A percentile compares a stretch with the other conserved stretches of the same genome.
phyloP scores from a whole-genome alignment of 2,797 vertebrate species.

The Diplodus sargus region DNA sequence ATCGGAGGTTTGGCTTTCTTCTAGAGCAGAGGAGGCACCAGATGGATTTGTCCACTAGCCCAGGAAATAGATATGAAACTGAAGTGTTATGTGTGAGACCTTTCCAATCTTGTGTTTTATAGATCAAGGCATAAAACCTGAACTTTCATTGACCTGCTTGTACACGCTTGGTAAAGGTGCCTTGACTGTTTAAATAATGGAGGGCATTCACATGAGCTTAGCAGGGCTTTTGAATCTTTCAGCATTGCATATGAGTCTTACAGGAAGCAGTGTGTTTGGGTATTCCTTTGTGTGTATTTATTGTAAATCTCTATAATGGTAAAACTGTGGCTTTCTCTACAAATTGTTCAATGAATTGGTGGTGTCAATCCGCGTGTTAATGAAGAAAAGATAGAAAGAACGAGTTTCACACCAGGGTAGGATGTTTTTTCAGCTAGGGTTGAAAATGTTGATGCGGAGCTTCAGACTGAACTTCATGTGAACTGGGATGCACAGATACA shows the following conservation, averaged over 20 bases:
- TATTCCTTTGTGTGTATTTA: neutral
- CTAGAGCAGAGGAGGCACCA: neutral
- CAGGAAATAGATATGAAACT: neutral
- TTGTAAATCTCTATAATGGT: too few relatives aligned
- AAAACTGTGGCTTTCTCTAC: too few relatives aligned
- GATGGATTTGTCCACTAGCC: neutral
- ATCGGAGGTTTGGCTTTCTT: neutral
- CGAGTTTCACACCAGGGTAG: neutral
- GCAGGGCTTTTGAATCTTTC: neutral
- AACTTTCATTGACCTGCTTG: neutral
- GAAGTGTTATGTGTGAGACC: neutral
- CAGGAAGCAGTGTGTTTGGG: neutral
- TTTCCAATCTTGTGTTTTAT: neutral
- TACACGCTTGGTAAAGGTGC: neutral
- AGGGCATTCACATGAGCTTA: neutral
- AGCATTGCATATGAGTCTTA: neutral
- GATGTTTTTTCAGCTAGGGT: neutral
- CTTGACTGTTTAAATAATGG: neutral
- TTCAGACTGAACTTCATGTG: neutral
- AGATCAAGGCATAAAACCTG: neutral
- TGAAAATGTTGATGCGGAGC: neutral
- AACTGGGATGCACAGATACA: neutral
- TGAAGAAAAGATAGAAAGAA: neutral
- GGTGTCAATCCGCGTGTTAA: conserved; percentile 1
- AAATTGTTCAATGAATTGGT: too few relatives aligned